Percentiles rank a stretch among this genome's conserved stretches.
Conservation (phyloP, 2,113 vertebrate genomes). For the Pitta sordida region DNA sequence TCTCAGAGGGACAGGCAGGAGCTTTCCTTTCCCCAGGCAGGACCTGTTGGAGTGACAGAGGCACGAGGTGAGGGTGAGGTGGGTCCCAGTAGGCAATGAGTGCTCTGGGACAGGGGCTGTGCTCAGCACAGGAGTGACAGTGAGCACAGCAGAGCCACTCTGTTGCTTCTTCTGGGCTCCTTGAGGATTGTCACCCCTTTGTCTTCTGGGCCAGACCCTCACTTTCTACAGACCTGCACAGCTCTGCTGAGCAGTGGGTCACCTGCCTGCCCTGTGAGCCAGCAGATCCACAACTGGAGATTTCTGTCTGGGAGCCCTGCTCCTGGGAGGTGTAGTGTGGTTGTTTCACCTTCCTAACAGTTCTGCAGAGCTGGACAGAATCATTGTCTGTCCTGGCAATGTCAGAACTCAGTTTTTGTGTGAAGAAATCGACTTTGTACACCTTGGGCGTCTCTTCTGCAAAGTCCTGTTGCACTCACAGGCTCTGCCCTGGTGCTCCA, state of each 20-base stretch:
- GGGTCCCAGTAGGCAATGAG: neutral
- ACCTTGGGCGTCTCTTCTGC: neutral
- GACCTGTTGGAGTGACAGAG: neutral
- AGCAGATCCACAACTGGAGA: neutral
- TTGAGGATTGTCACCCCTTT: neutral
- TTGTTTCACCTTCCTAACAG: neutral
- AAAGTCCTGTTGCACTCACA: neutral
- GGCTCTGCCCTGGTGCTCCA: too few relatives aligned
- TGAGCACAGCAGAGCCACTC: neutral
- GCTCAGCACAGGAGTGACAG: neutral
- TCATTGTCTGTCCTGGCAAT: neutral
- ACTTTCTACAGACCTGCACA: neutral
- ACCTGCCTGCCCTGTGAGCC: neutral
- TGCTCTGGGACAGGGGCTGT: neutral
- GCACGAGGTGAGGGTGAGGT: fast-evolving
- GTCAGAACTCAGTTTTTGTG: neutral
- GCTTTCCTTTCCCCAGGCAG: neutral
- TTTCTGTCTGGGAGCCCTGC: neutral
- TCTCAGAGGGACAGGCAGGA: neutral
- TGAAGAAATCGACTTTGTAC: neutral
- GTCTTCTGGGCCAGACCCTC: neutral
- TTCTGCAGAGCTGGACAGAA: neutral
- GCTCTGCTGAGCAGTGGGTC: neutral
- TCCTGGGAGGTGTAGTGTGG: too few relatives aligned
- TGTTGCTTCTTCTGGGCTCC: neutral